A percentile compares a stretch with the other conserved stretches of the same genome.
Conservation (phyloP, 1,140 invertebrate genomes). For the Nylanderia fulva region DNA sequence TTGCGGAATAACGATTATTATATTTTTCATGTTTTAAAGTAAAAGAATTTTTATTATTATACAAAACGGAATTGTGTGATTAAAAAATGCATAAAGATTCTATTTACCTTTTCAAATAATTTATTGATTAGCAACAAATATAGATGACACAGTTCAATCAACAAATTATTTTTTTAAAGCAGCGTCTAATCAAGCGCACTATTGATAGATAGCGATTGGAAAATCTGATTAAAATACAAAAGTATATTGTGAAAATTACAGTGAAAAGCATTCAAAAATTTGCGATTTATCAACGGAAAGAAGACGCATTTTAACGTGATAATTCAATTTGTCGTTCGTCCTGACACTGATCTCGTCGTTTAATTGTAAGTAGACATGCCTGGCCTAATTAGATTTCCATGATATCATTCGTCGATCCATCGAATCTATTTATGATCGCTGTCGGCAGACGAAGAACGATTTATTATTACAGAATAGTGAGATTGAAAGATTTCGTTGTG, state of each 20-base stretch:
- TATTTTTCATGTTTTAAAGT: neutral
- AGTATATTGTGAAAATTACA: neutral
- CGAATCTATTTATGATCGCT: constrained; percentile 44
- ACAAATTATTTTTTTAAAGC: constrained; percentile 12
- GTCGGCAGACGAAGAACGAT: constrained; percentile 46
- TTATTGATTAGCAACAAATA: neutral
- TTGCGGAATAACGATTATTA: neutral
- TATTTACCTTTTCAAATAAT: neutral
- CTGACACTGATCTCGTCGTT: constrained; percentile 29
- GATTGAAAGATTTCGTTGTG: neutral
- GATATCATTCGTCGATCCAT: constrained; percentile 33
- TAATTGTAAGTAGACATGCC: constrained; percentile 34
- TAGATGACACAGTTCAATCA: neutral
- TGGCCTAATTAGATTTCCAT: constrained; percentile 35
- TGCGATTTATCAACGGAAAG: constrained; percentile 33
- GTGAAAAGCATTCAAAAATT: constrained; percentile 27
- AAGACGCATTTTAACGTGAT: constrained; percentile 30
- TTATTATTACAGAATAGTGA: constrained; percentile 37
- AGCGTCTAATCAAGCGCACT: neutral
- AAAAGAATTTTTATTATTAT: neutral
- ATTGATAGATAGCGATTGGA: neutral
- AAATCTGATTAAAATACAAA: constrained; percentile 26
- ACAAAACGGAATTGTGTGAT: neutral
- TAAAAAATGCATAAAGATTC: neutral
- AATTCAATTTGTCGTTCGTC: constrained; percentile 28